Evolutionary conservation across 2,113 vertebrate genomes (phyloP).

Genomic region (Piaya cayana): DNA sequence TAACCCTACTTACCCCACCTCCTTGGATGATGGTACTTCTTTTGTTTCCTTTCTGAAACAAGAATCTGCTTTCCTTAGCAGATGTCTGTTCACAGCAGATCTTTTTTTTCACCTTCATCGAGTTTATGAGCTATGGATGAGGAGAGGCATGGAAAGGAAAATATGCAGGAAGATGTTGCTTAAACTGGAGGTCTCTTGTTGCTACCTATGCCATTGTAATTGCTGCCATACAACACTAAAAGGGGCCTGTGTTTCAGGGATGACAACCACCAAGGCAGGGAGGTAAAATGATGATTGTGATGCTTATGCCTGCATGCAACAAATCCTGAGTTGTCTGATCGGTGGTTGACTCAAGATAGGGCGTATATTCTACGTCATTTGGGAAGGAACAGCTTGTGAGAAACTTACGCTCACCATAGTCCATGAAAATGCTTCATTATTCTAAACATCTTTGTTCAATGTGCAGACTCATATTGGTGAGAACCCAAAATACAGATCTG

Average conservation of each 20-base stretch:
- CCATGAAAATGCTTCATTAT: neutral
- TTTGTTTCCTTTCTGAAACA: neutral
- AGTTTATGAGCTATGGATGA: neutral
- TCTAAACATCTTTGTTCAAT: neutral
- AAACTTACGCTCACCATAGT: accelerated
- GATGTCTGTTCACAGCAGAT: neutral
- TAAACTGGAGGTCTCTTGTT: neutral
- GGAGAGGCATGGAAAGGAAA: neutral
- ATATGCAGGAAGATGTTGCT: neutral
- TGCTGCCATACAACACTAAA: neutral
- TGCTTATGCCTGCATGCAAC: neutral
- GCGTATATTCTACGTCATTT: neutral
- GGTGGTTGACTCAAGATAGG: neutral
- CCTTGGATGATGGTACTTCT: accelerated
- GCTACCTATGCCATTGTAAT: neutral
- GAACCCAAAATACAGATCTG: neutral
- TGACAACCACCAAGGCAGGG: neutral
- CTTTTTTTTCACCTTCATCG: neutral
- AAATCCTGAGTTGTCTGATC: neutral
- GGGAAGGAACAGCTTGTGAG: neutral
- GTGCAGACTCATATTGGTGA: neutral
- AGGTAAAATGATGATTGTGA: neutral
- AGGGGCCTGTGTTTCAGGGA: neutral
- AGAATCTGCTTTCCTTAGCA: neutral
- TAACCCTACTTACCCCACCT: accelerated